These are phyloP conservation scores for Catocala nupta DNA, from an alignment of 2,888 invertebrate species.

Conservation along the genomic window DNA sequence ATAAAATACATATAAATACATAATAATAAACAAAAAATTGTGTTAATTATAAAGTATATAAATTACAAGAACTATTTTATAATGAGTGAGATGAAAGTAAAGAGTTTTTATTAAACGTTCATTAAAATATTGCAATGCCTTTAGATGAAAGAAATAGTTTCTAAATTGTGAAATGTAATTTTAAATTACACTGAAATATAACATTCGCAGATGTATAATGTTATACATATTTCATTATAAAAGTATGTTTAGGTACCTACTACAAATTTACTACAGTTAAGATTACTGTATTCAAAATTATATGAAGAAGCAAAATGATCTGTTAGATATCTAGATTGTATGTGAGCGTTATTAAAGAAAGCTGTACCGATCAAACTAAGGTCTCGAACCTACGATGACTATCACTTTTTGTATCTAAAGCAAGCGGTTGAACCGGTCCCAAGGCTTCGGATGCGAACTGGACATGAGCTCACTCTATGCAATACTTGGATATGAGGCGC, in stretches of 20 bases:
- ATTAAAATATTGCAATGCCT: conserved; percentile 10
- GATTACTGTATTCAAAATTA: no score
- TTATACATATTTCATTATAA: no score
- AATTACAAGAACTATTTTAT: background rate
- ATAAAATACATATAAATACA: no score
- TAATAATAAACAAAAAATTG: no score
- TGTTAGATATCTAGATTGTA: conserved; percentile 10
- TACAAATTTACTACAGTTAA: no score
- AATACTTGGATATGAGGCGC: conserved; percentile 22
- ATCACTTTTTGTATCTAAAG: conserved; percentile 73
- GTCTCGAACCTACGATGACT: conserved; percentile 68
- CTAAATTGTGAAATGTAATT: conserved; percentile 12
- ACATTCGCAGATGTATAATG: background rate
- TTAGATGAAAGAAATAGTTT: conserved; percentile 6
- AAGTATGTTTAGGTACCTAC: no score
- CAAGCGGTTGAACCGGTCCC: conserved; percentile 70
- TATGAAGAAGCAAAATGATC: background rate
- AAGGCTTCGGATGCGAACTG: conserved; percentile 60
- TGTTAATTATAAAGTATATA: no score
- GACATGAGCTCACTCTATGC: conserved; percentile 48
- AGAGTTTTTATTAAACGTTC: conserved; percentile 10
- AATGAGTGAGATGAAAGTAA: conserved; percentile 15
- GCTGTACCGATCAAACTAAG: conserved; percentile 51
- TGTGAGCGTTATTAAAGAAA: conserved; percentile 48
- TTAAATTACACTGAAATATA: background rate